A percentile compares a stretch with the other conserved stretches of the same genome.
These are phyloP conservation scores for Lepetodrilus schrolli DNA, from an alignment of 2,888 invertebrate species.

Conservation along the genomic window DNA sequence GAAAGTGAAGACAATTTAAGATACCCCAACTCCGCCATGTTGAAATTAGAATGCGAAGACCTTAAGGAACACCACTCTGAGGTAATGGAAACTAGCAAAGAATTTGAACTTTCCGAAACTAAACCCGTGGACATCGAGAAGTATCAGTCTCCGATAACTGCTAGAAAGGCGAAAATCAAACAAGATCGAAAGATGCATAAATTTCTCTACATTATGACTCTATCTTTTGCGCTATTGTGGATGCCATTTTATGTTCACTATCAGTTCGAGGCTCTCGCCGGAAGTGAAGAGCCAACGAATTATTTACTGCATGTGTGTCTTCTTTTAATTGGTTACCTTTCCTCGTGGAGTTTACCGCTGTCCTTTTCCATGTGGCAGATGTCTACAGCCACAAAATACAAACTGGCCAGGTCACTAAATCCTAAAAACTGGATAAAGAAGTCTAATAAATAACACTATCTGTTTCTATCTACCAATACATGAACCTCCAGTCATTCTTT, in stretches of 20 bases:
- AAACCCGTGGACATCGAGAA: not conserved
- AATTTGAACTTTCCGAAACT: not conserved
- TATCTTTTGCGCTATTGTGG: not conserved
- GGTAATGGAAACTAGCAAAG: not conserved
- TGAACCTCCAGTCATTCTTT: too few species aligned
- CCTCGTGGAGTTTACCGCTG: not conserved
- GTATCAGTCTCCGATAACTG: not conserved
- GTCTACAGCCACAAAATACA: not conserved
- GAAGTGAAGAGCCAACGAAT: constrained; percentile 1
- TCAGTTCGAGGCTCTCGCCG: constrained; percentile 11
- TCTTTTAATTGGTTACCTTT: not conserved
- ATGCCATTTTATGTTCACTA: constrained; percentile 14
- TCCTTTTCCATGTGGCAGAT: not conserved
- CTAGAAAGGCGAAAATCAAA: not conserved
- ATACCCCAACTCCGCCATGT: constrained; percentile 13
- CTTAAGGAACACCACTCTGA: not conserved
- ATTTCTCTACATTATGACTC: not conserved
- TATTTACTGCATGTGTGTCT: not conserved
- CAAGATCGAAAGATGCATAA: not conserved
- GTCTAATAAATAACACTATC: too few species aligned
- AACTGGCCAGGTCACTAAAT: not conserved
- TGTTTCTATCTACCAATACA: too few species aligned
- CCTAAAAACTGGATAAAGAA: not conserved
- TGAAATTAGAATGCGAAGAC: not conserved
- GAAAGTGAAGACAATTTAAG: not conserved